Evolutionary conservation across 2,797 vertebrate genomes (phyloP).

Genomic region (Selene dorsalis): DNA sequence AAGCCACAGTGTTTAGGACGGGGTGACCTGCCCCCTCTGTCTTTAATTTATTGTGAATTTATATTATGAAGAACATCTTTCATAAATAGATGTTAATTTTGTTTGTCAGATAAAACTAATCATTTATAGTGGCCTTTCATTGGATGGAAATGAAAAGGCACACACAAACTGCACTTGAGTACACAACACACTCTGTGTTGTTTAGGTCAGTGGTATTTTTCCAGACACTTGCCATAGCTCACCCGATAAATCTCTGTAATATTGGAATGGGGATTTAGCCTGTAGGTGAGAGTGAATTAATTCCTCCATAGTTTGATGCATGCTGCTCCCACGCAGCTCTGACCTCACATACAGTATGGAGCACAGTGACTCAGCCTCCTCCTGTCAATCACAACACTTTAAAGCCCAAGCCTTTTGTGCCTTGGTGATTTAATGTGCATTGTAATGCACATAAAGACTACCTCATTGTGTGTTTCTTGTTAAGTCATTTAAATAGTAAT

Average conservation of each 20-base stretch:
- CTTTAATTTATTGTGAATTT: not conserved
- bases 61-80: not conserved
- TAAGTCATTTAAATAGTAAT: no score
- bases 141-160: conserved; percentile 10
- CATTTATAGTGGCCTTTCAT: not conserved
- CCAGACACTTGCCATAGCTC: conserved; percentile 12
- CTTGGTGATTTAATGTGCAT: not conserved
- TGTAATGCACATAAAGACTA: not conserved
- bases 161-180: not conserved
- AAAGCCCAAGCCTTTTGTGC: not conserved
- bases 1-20: not conserved
- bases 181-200: not conserved
- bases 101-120: not conserved
- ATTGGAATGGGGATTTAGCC: conserved; percentile 37
- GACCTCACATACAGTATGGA: conserved; percentile 6
- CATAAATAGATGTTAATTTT: not conserved
- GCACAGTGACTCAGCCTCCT: conserved; percentile 8
- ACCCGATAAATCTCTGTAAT: conserved; percentile 41
- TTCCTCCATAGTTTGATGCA: conserved; percentile 23
- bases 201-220: conserved; percentile 16
- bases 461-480: not conserved
- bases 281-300: conserved; percentile 36
- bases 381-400: conserved; percentile 15
- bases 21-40: not conserved
- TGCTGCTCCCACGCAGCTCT: conserved; percentile 8